phyloP scores from a whole-genome alignment of 2,113 vertebrate species.

The Drymodes brunneopygia region DNA sequence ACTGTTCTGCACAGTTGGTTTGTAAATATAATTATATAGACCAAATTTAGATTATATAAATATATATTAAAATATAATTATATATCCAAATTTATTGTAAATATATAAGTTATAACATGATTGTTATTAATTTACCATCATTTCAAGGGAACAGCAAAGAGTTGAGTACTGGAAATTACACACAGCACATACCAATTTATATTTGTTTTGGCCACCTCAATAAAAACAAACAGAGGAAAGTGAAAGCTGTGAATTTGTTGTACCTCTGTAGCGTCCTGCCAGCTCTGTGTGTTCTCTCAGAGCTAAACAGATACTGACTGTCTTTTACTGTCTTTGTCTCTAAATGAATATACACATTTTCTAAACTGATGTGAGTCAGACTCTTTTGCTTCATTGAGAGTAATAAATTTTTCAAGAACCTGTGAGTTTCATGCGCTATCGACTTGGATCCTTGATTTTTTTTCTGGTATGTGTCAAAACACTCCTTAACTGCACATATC shows the following conservation, averaged over 20 bases:
- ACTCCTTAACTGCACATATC: background rate
- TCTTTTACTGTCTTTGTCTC: background rate
- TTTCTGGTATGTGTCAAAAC: background rate
- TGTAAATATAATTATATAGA: background rate
- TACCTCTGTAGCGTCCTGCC: fast-evolving
- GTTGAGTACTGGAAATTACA: background rate
- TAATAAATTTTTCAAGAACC: background rate
- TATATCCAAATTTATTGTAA: background rate
- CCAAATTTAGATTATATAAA: background rate
- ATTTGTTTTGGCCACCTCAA: background rate
- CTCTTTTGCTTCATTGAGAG: background rate
- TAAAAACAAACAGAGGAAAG: background rate
- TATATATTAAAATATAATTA: background rate
- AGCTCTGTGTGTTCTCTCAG: background rate
- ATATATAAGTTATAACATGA: background rate
- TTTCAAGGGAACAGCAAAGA: background rate
- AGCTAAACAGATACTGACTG: background rate
- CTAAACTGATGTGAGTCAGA: background rate
- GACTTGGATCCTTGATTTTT: background rate
- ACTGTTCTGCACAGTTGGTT: background rate
- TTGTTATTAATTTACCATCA: background rate
- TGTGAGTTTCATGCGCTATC: background rate
- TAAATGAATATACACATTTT: background rate
- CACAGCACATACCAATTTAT: background rate
- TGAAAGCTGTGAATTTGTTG: background rate